phyloP scores from a whole-genome alignment of 2,888 invertebrate genomes.

The Tolmerus cingulatus region DNA sequence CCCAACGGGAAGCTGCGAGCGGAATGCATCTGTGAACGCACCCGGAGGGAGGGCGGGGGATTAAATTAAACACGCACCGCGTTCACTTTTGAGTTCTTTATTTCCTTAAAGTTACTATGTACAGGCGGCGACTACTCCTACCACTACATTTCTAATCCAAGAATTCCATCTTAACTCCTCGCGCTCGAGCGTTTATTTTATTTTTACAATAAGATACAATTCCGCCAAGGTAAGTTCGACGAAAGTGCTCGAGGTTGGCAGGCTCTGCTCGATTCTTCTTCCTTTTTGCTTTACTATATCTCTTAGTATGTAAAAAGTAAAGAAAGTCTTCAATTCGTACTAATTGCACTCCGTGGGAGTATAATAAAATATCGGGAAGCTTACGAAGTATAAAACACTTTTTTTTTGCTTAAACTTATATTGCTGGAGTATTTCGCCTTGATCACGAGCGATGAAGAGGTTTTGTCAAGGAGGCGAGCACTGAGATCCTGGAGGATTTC shows the following conservation, averaged over 20 bases:
- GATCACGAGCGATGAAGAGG: constrained; percentile 1
- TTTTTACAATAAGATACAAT: neutral
- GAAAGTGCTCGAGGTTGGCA: neutral
- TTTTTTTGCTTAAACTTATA: constrained; percentile 11
- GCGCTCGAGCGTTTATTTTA: neutral
- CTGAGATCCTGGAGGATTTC: neutral
- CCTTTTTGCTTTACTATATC: neutral
- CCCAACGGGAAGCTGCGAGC: neutral
- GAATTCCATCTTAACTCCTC: neutral
- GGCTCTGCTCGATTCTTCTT: neutral
- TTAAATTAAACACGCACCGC: neutral
- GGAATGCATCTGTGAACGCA: neutral
- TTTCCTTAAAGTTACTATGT: constrained; percentile 19
- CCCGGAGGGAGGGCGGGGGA: neutral
- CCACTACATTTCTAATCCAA: neutral
- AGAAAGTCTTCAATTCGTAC: constrained; percentile 23
- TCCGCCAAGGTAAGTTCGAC: neutral
- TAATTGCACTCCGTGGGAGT: constrained; percentile 39
- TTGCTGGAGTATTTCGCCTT: constrained; percentile 16
- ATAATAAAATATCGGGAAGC: neutral
- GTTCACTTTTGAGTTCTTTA: neutral
- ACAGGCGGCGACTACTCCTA: neutral
- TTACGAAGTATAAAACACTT: constrained; percentile 2
- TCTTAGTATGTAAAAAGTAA: neutral
- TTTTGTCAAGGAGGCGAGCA: neutral